Evolutionary conservation across 1,140 invertebrate species (phyloP), one percentile per base, ranked within the genome.

Genomic region (Bombus breviceps): DNA sequence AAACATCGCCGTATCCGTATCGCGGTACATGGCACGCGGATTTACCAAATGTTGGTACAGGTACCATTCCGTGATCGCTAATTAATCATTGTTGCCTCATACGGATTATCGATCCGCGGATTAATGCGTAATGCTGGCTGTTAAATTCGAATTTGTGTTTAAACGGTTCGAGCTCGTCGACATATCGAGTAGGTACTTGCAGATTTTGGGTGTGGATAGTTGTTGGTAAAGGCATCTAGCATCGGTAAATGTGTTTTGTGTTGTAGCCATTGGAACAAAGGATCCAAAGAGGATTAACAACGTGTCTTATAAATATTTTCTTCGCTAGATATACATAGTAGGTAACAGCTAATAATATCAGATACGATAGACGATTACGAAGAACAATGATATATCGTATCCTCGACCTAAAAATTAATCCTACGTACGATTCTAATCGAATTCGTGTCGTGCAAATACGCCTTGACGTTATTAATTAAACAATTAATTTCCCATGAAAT

Each of bases 1-100:
- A 86, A 89, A 88, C 88, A 88, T 88, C 83, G 79, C 57, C 79
- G 53, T 69, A 57, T 57, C 68, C 37, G 64, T 83, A 74, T 69
- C 75, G 64, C 80, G 39, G 57, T 43, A 37, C 47, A 5, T 39
- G 77, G 37, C n/a, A 47, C 71, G 18, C 57, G 64, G 81, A 84
- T 84, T 59, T 57, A 39, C 76, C 64, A 75, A 88, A 88, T 80
- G 69, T 89, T 62, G 18, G 5, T 22, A 22, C 47, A 22, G 47
- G 6, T 74, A 62, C 86, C 59, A 77, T 89, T 84, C 81, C 74
- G 43, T 41, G 78, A n/a, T 32, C 64, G 62, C 41, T 86, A 68
- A 81, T 89, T 88, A 86, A 73, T 86, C 77, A 80, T 71, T 41
- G 81, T n/a, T 69, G 28, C 25, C 57, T 47, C 28, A 8, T 77